Evolutionary conservation across 2,797 vertebrate species (phyloP), one percentile per base, ranked within the genome.

Genomic region (Enteromius viviparus): DNA sequence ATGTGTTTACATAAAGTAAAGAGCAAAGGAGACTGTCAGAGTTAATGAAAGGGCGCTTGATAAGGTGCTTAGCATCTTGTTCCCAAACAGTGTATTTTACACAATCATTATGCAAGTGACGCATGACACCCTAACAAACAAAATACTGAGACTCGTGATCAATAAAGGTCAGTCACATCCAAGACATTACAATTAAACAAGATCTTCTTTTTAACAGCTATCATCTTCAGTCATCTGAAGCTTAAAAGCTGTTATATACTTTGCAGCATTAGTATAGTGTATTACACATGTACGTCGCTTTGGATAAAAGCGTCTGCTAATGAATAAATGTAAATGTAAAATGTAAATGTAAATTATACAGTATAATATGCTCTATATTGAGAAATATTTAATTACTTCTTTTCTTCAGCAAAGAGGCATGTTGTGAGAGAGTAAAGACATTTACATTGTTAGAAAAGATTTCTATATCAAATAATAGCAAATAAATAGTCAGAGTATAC

Each of bases 1-100:
- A 76, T 29, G 26, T 53, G 80, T 75, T 82, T 75, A 53, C 45
- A 42, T 82, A 55, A 68, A 76, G 47, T 40, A 66, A 76, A 55
- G 72, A 55, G 64, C 34, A 75, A 66, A 45, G 32, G 70, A 82
- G 62, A 14, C 62, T 55, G 10, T 68, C 29, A 29, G 34, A 58
- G 34, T 26, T 12, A 45, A 75, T 51, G 12, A 82, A 82, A 66
- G n/a, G 34, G 29, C n/a, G 3, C 42, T 26, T 64, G 45, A 81
- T 71, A 58, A 70, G 66, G 53, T 80, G 53, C 66, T 70, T 62
- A 45, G 51, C 78, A 72, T 81, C 53, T 34, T 60, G 14, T 62
- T 47, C 42, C 42, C 53, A 81, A 81, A 62, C 53, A 47, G 29
- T 77, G 23, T 32, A 64, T 47, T 77, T 64, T 47, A 32, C 37